Evolutionary conservation across 2,113 vertebrate species (phyloP), one percentile per base, ranked within the genome.

Genomic region (Lichenostomus cassidix): DNA sequence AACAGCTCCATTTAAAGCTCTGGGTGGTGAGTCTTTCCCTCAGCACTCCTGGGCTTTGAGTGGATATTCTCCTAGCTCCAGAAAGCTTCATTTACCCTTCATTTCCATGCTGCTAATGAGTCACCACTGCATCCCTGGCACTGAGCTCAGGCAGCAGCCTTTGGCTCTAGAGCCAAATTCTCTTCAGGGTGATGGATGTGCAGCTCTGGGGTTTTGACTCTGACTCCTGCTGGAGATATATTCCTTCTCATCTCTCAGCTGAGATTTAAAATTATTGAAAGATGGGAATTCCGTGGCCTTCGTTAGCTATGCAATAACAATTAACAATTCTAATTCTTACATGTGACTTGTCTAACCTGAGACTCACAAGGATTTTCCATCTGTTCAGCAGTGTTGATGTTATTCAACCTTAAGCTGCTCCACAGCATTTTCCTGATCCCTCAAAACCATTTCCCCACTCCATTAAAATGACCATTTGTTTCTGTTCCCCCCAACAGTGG

Each of bases 291-390:
- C 2, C 3, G 1, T 49, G 23, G 18, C 15, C 9, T 83, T 90
- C 47, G 15, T 63, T 29, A 74, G 5, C 33, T 62, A 1, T 18
- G 7, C 15, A 70, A 7, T 14, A 42, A 9, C 29, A 64, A 46
- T 46, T 46, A 16, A 50, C 0, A 0, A 18, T 39, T 76, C 25
- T 25, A 67, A 14, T 78, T 21, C 29, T 47, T 9, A 1, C 22
- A 5, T 1, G 19, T 19, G 22, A 11, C 21, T 79, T 56, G 39
- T 69, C 27, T n/a, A 25, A 39, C 20, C 7, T 37, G 39, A 23
- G 7, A 20, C 31, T 18, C 29, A 35, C 9, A 25, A 22, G 11
- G 18, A 19, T 14, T 59, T 19, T 78, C 5, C 31, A n/a, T 28
- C 6, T 2, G 3, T 83, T 65, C 68, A 73, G 12, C 11, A n/a